These are phyloP conservation scores for Cygnus olor DNA, from an alignment of 2,797 vertebrate genomes.

Conservation along the genomic window DNA sequence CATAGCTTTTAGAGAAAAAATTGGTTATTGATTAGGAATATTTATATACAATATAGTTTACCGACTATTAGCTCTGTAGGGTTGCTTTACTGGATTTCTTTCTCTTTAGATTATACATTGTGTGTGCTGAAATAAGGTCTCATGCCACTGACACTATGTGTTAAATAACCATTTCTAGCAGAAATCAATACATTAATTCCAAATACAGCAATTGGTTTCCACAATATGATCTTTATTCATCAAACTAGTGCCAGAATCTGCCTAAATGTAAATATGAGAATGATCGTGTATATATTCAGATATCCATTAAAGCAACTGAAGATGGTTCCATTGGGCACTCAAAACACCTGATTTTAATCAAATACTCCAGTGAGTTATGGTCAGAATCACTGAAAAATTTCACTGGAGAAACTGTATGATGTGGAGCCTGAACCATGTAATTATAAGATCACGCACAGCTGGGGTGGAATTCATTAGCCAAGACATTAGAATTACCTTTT, in stretches of 20 bases:
- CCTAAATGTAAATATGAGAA: neutral
- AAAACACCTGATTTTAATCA: neutral
- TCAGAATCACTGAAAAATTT: neutral
- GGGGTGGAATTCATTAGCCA: constrained; percentile 43
- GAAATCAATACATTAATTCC: constrained; percentile 16
- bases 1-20: neutral
- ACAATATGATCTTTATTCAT: neutral
- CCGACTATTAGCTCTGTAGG: neutral
- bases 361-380: neutral
- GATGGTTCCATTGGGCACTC: neutral
- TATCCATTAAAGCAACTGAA: neutral
- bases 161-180: constrained; percentile 30
- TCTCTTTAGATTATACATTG: neutral
- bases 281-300: neutral
- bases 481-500: neutral
- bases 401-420: constrained; percentile 17
- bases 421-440: constrained; percentile 1
- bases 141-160: neutral
- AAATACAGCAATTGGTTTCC: neutral
- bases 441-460: neutral
- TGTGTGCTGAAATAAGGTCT: neutral
- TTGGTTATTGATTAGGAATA: neutral
- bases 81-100: neutral
- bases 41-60: neutral
- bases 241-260: neutral